Conservation (phyloP, 35 echinoderm and acorn worm species). For the Heliocidaris erythrogramma region DNA sequence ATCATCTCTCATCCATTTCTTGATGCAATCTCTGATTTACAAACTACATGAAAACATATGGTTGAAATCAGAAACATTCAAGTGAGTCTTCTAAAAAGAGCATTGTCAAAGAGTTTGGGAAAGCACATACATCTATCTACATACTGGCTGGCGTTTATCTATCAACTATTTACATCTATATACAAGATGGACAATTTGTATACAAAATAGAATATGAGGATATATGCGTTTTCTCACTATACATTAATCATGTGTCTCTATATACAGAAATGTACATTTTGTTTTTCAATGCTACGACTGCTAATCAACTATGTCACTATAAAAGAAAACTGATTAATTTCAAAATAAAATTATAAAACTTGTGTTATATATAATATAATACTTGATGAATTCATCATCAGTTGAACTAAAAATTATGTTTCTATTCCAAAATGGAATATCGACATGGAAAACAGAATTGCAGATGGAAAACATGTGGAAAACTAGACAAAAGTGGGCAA, state of each 20-base stretch:
- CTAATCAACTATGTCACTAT: neutral
- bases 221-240: constrained; percentile 13
- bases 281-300: neutral
- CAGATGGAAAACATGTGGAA: too few relatives aligned
- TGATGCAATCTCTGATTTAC: neutral
- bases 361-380: too few relatives aligned
- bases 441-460: too few relatives aligned
- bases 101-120: neutral
- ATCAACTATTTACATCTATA: constrained; percentile 6
- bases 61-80: neutral
- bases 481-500: too few relatives aligned
- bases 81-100: neutral
- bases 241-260: neutral
- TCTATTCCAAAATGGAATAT: neutral
- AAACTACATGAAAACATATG: neutral
- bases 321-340: neutral
- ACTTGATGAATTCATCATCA: neutral
- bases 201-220: constrained; percentile 35
- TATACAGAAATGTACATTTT: constrained; percentile 20
- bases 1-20: neutral
- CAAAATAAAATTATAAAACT: neutral
- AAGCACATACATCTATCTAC: neutral
- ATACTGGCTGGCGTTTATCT: constrained; percentile 1
- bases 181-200: constrained; percentile 16
- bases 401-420: neutral